These are phyloP conservation scores for Salminus brasiliensis DNA, from an alignment of 2,113 vertebrate species.

Conservation along the genomic window DNA sequence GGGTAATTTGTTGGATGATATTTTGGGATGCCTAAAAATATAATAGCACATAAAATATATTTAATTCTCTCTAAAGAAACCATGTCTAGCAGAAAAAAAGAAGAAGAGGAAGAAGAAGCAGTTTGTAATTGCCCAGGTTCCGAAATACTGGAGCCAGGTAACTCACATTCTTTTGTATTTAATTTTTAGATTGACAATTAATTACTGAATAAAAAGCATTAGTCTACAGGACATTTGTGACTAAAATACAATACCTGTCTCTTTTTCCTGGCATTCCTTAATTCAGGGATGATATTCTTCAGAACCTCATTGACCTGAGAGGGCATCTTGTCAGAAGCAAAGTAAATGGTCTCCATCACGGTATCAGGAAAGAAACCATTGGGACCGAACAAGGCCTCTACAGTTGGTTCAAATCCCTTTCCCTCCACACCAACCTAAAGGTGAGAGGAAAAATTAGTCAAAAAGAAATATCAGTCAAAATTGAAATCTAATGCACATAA, in stretches of 20 bases:
- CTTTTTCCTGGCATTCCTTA: constrained; percentile 69
- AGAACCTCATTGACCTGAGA: constrained; percentile 77
- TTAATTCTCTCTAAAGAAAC: background rate
- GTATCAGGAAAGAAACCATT: constrained; percentile 92
- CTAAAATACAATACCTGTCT: constrained; percentile 66
- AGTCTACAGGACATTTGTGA: background rate
- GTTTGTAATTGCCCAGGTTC: no score
- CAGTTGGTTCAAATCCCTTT: constrained; percentile 87
- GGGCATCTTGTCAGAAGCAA: constrained; percentile 83
- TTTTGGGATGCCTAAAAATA: constrained; percentile 71
- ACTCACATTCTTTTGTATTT: no score
- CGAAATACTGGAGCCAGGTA: no score
- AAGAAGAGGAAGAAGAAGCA: background rate
- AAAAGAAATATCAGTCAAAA: background rate
- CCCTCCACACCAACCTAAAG: constrained; percentile 89
- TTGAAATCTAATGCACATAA: background rate
- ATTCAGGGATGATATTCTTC: constrained; percentile 78
- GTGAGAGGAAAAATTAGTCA: background rate
- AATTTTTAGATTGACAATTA: no score
- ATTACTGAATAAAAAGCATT: no score
- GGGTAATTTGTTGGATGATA: constrained; percentile 78
- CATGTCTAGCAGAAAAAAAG: background rate
- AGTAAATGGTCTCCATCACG: constrained; percentile 85
- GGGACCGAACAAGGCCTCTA: constrained; percentile 89
- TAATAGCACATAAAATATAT: background rate